phyloP scores from a whole-genome alignment of 2,797 vertebrate genomes.

The Megaceryle alcyon region DNA sequence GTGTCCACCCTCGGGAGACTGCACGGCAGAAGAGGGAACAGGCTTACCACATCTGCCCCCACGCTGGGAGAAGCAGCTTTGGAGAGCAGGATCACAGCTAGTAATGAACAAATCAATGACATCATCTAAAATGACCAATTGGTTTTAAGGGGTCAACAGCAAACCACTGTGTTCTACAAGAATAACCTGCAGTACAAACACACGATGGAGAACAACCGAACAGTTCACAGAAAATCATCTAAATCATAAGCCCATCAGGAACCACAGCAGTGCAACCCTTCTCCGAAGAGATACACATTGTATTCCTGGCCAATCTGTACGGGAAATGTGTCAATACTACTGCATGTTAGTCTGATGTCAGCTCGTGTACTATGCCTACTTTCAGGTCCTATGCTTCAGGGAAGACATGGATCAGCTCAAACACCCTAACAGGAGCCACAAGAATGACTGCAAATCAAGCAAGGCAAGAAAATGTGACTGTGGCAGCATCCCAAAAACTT shows the following conservation, averaged over 20 bases:
- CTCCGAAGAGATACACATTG: neutral
- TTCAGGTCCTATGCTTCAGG: neutral
- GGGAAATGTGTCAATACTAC: neutral
- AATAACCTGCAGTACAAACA: neutral
- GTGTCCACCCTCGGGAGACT: neutral
- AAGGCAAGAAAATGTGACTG: neutral
- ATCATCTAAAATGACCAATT: neutral
- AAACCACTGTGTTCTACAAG: neutral
- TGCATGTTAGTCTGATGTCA: neutral
- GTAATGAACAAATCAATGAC: neutral
- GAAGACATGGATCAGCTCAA: neutral
- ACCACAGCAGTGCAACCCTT: neutral
- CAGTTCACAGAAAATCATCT: neutral
- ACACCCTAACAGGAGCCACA: neutral
- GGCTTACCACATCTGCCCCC: neutral
- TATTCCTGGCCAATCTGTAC: neutral
- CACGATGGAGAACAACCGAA: fast-evolving
- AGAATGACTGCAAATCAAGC: neutral
- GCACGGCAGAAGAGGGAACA: neutral
- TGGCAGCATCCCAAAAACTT: neutral
- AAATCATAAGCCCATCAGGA: neutral
- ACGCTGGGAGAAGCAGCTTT: neutral
- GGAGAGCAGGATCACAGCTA: neutral
- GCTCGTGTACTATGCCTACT: fast-evolving
- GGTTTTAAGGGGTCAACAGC: neutral